phyloP scores from a whole-genome alignment of 2,113 vertebrate genomes.

The Odocoileus hemionus region DNA sequence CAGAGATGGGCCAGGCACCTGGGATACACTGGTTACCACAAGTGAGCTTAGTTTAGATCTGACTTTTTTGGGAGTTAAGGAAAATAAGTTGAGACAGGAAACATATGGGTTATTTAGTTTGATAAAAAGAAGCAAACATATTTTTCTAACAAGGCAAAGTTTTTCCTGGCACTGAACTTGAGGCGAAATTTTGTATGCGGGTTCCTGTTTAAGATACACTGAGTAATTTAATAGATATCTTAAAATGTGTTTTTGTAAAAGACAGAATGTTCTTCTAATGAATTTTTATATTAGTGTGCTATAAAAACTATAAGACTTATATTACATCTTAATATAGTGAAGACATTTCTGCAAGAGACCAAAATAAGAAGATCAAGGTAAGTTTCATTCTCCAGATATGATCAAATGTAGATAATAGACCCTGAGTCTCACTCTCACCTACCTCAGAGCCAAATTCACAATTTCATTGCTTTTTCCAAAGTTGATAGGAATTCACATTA shows the following conservation, averaged over 20 bases:
- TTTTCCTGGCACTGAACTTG: conserved; percentile 47
- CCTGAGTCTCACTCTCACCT: not conserved
- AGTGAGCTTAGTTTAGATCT: not conserved
- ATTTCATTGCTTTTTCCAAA: not conserved
- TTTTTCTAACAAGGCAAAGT: conserved; percentile 20
- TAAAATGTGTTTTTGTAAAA: conserved; percentile 49
- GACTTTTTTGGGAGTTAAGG: not conserved
- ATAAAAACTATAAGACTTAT: not conserved
- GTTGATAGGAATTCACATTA: not conserved
- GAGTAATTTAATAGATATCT: conserved; percentile 37
- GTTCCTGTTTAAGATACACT: conserved; percentile 13
- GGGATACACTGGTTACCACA: not conserved
- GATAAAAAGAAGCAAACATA: conserved; percentile 26
- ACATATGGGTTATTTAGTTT: conserved; percentile 32
- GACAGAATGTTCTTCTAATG: conserved; percentile 37
- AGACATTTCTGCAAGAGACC: not conserved
- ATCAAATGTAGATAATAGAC: not conserved
- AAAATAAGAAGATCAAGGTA: conserved; percentile 7
- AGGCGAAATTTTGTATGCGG: not conserved
- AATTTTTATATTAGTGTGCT: not conserved
- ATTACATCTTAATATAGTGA: not conserved
- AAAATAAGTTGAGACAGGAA: conserved; percentile 4
- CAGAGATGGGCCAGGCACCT: not conserved
- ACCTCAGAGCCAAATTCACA: not conserved
- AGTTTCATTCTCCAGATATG: not conserved